phyloP scores from a whole-genome alignment of 2,113 vertebrate genomes.

The Rhinolophus ferrumequinum region DNA sequence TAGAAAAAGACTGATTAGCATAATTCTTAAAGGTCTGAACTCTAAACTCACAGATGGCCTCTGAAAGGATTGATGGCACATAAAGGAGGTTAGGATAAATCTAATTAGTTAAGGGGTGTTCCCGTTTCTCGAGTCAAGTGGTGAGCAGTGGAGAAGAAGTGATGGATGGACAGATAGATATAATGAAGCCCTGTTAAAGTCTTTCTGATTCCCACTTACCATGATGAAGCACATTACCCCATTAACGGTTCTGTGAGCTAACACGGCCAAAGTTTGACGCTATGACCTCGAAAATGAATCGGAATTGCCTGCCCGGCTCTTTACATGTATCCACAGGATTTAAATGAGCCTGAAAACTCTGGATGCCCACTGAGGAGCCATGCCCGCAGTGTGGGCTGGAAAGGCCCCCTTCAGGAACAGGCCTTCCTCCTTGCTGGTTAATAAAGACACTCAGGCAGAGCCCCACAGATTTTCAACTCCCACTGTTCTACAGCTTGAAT shows the following conservation, averaged over 20 bases:
- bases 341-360: not conserved
- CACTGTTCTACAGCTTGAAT: slow-evolving; percentile 14
- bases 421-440: not conserved
- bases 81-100: slow-evolving; percentile 70
- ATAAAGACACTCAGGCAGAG: slow-evolving; percentile 63
- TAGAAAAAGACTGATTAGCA: slow-evolving; percentile 67
- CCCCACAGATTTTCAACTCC: slow-evolving; percentile 38
- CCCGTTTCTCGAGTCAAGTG: slow-evolving; percentile 44
- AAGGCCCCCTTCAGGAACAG: not conserved
- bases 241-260: slow-evolving; percentile 52
- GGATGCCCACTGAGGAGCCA: not conserved
- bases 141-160: slow-evolving; percentile 10
- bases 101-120: slow-evolving; percentile 72
- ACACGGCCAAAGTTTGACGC: not conserved
- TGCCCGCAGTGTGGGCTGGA: not conserved
- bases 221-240: slow-evolving; percentile 43
- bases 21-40: slow-evolving; percentile 67
- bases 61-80: slow-evolving; percentile 29
- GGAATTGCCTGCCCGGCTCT: slow-evolving; percentile 40
- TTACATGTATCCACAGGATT: not conserved
- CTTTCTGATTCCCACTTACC: slow-evolving; percentile 20
- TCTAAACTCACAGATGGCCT: slow-evolving; percentile 48
- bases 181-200: slow-evolving; percentile 70
- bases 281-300: slow-evolving; percentile 46
- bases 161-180: slow-evolving; percentile 68